Evolutionary conservation across 2,113 vertebrate species (phyloP).

Genomic region (Strigops habroptila): DNA sequence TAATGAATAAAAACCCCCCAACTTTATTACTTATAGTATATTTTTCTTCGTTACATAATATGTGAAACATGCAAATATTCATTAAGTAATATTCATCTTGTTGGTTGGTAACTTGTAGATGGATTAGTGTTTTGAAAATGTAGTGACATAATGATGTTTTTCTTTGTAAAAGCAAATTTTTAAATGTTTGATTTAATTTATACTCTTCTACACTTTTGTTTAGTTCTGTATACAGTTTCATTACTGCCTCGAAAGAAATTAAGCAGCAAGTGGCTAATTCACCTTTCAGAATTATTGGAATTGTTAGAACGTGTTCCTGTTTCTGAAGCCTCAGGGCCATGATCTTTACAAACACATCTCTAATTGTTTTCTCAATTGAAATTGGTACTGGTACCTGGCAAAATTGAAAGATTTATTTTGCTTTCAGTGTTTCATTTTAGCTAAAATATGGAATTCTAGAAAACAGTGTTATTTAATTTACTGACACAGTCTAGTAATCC

Average conservation of each 20-base stretch:
- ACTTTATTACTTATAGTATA: background rate
- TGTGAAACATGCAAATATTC: background rate
- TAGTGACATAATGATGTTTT: background rate
- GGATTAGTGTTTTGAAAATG: background rate
- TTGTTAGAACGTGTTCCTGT: background rate
- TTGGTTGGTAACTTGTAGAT: background rate
- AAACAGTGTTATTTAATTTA: background rate
- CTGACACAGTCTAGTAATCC: background rate
- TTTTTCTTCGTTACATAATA: background rate
- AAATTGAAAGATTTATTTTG: background rate
- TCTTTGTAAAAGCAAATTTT: background rate
- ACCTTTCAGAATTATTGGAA: background rate
- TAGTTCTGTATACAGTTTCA: background rate
- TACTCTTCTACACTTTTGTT: background rate
- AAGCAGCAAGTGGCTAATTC: background rate
- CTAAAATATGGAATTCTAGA: background rate
- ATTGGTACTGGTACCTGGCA: background rate
- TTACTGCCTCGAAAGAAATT: background rate
- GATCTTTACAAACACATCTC: background rate
- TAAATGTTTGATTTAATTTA: background rate
- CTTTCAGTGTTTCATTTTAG: background rate
- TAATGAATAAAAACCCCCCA: background rate
- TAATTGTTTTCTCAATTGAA: background rate
- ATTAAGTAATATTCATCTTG: background rate
- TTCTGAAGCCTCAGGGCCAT: background rate